Conservation (phyloP, 2,888 invertebrate species). For the Campoletis raptor region DNA sequence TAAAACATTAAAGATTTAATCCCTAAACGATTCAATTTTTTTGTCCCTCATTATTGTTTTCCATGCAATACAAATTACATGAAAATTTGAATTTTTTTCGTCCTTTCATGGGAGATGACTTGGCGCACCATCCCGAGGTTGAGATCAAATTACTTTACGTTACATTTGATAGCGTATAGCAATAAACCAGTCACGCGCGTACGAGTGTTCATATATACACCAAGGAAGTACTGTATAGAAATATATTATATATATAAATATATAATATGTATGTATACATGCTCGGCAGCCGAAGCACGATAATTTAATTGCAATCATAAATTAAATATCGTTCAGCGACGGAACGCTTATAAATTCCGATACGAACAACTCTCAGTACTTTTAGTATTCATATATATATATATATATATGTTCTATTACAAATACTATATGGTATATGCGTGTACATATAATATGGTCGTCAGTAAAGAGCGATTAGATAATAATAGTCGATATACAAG, state of each 20-base stretch:
- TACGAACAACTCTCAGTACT: constrained; percentile 46
- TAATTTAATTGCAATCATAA: constrained; percentile 73
- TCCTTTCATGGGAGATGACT: constrained; percentile 25
- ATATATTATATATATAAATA: constrained; percentile 1
- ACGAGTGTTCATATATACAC: constrained; percentile 12
- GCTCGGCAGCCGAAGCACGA: constrained; percentile 53
- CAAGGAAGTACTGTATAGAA: constrained; percentile 21
- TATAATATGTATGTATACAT: background rate
- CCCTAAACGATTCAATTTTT: background rate
- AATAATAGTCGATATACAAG: constrained; percentile 47
- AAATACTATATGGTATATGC: background rate
- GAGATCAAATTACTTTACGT: constrained; percentile 50
- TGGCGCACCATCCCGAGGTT: constrained; percentile 19
- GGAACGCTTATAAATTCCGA: constrained; percentile 64
- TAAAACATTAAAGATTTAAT: background rate
- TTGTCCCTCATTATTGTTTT: background rate
- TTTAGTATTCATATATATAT: constrained; percentile 11
- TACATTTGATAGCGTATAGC: constrained; percentile 43
- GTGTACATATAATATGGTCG: constrained; percentile 49
- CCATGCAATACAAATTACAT: no score
- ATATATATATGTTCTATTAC: background rate
- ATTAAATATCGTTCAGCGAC: constrained; percentile 71
- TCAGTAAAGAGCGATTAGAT: constrained; percentile 62
- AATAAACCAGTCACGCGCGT: constrained; percentile 47
- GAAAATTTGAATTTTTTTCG: background rate